These are phyloP conservation scores for Argopecten irradians DNA, from an alignment of 1,140 invertebrate genomes.

Conservation along the genomic window DNA sequence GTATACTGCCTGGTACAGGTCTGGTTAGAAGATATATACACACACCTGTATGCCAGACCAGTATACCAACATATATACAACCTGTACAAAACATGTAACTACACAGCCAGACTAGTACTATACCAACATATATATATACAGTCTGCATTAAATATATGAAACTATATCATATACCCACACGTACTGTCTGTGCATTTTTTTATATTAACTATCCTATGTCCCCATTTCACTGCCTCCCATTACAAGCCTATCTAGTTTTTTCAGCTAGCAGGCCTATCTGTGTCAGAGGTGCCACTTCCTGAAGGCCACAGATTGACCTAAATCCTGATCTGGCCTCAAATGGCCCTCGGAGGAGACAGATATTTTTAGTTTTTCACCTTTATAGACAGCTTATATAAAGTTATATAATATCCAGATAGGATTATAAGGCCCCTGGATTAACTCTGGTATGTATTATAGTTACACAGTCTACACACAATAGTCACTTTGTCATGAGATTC, in stretches of 20 bases:
- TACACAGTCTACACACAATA: background rate
- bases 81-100: background rate
- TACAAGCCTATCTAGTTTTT: background rate
- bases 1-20: background rate
- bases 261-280: background rate
- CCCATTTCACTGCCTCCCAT: background rate
- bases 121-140: background rate
- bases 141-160: background rate
- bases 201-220: background rate
- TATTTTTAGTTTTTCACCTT: background rate
- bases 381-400: too few relatives aligned
- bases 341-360: background rate
- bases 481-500: background rate
- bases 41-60: background rate
- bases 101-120: background rate
- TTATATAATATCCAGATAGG: background rate
- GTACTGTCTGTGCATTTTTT: background rate
- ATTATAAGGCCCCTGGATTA: background rate
- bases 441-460: background rate
- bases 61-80: background rate
- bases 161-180: background rate
- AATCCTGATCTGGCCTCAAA: background rate
- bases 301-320: background rate
- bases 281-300: background rate
- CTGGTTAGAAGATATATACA: background rate